Evolutionary conservation across 2,797 vertebrate genomes (phyloP).

Genomic region (Miichthys miiuy): DNA sequence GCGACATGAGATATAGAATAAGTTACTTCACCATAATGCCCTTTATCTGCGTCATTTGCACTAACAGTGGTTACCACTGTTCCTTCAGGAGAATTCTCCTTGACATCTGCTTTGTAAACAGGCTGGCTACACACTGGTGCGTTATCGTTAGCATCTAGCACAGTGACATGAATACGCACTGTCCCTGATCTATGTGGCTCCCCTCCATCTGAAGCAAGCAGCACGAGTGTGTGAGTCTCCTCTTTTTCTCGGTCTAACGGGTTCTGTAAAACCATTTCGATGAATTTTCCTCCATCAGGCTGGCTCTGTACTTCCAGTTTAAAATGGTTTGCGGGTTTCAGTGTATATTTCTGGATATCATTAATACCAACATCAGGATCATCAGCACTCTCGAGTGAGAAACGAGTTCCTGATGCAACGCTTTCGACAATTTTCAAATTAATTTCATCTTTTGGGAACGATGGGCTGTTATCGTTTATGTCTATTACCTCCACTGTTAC

Average conservation of each 20-base stretch:
- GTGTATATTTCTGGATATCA: slow-evolving; percentile 72
- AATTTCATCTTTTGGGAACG: slow-evolving; percentile 68
- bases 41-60: too few relatives aligned
- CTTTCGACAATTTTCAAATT: slow-evolving; percentile 66
- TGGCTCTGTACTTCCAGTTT: slow-evolving; percentile 66
- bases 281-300: slow-evolving; percentile 41
- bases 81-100: too few relatives aligned
- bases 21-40: too few relatives aligned
- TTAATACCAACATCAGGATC: slow-evolving; percentile 75
- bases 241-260: slow-evolving; percentile 76
- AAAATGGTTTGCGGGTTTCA: slow-evolving; percentile 66
- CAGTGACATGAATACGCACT: too few relatives aligned
- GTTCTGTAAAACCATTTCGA: slow-evolving; percentile 82
- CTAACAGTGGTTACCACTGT: too few relatives aligned
- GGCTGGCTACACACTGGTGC: too few relatives aligned
- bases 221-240: slow-evolving; percentile 69
- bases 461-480: slow-evolving; percentile 80
- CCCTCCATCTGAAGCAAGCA: slow-evolving; percentile 86
- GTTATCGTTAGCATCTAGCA: too few relatives aligned
- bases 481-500: slow-evolving; percentile 79
- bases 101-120: too few relatives aligned
- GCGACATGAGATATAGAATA: too few relatives aligned
- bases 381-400: slow-evolving; percentile 56
- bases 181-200: too few relatives aligned
- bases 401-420: slow-evolving; percentile 35